These are phyloP conservation scores for Thymallus thymallus DNA, from an alignment of 2,113 vertebrate genomes.

Conservation along the genomic window DNA sequence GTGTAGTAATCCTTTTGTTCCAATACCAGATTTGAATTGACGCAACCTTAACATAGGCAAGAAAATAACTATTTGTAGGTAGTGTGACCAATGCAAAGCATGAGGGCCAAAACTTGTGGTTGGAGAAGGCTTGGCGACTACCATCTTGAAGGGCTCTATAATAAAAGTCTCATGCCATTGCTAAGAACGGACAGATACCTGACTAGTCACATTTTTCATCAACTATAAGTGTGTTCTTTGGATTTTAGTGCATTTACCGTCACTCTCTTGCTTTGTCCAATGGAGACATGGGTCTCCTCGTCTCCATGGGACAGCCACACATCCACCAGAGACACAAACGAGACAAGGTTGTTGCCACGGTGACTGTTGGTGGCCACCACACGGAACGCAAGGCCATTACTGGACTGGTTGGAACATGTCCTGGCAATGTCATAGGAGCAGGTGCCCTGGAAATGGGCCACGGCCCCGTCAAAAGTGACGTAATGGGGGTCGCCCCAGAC, in stretches of 20 bases:
- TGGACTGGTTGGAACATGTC: slow-evolving; percentile 17
- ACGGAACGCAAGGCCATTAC: slow-evolving; percentile 43
- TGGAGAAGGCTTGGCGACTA: too few species aligned
- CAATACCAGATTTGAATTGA: too few species aligned
- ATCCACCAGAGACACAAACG: slow-evolving; percentile 66
- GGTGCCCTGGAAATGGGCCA: slow-evolving; percentile 74
- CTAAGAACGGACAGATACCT: too few species aligned
- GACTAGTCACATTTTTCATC: too few species aligned
- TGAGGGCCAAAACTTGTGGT: too few species aligned
- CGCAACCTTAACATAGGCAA: too few species aligned
- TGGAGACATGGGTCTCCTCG: slow-evolving; percentile 38
- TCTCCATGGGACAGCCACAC: slow-evolving; percentile 47
- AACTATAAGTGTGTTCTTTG: slow-evolving; percentile 43
- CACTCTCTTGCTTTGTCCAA: slow-evolving; percentile 53
- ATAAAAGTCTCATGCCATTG: too few species aligned
- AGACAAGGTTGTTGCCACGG: slow-evolving; percentile 56
- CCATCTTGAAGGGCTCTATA: too few species aligned
- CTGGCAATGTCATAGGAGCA: slow-evolving; percentile 73
- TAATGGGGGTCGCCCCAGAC: slow-evolving; percentile 77
- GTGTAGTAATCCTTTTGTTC: too few species aligned
- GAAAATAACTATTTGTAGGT: too few species aligned
- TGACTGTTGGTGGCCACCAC: slow-evolving; percentile 63
- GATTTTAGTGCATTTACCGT: slow-evolving; percentile 46
- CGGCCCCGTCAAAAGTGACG: slow-evolving; percentile 73
- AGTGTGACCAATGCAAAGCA: too few species aligned